A percentile compares a stretch with the other conserved stretches of the same genome.
phyloP scores from a whole-genome alignment of 2,888 invertebrate genomes.

The Mactromeris polynyma region DNA sequence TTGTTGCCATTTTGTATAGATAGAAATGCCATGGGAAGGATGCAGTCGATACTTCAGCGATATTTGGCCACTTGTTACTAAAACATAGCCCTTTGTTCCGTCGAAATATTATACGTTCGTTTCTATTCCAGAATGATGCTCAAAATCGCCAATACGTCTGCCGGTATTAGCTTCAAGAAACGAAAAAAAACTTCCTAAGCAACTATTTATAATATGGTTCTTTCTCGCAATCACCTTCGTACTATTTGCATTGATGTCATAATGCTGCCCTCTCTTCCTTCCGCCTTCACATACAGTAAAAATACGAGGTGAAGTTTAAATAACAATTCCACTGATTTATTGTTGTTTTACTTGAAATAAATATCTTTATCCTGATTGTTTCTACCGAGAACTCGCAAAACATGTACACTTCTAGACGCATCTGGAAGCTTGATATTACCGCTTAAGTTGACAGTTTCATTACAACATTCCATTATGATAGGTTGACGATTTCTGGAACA shows the following conservation, averaged over 20 bases:
- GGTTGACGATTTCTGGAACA: neutral
- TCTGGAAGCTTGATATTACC: neutral
- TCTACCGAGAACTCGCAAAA: neutral
- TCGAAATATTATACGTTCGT: neutral
- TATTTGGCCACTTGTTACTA: neutral
- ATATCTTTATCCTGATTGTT: neutral
- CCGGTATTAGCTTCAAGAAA: neutral
- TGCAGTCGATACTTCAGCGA: neutral
- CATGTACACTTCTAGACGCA: neutral
- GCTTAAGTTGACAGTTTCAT: neutral
- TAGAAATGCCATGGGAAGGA: neutral
- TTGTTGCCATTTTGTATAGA: constrained; percentile 10
- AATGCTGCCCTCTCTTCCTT: no score
- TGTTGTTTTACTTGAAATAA: no score
- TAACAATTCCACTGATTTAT: no score
- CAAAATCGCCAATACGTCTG: neutral
- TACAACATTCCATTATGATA: neutral
- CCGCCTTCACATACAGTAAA: no score
- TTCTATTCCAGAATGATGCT: neutral
- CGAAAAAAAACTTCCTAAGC: neutral
- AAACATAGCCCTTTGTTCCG: neutral
- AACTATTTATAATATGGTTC: neutral
- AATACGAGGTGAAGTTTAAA: no score
- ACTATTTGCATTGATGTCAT: neutral
- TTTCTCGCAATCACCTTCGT: neutral